Evolutionary conservation across 2,797 vertebrate species (phyloP), one percentile per base, ranked within the genome.

Genomic region (Nyctibius grandis): DNA sequence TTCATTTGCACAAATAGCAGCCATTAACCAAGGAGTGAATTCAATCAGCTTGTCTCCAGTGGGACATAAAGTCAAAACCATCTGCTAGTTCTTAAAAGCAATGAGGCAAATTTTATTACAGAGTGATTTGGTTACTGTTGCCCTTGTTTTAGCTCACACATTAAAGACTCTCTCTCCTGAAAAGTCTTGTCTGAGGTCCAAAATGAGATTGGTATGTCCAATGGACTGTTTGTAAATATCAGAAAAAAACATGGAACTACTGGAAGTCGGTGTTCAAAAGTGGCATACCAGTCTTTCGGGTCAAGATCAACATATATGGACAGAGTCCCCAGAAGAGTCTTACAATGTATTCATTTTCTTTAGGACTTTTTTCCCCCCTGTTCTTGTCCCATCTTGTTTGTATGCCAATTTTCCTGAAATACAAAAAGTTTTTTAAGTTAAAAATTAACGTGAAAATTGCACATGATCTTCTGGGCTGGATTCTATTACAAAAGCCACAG

Each of bases 51-150:
- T 95, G 92, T 95, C 95, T 96, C 96, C 91, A 93, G 33, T 93
- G 96, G 75, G 89, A 96, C 95, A 97, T 97, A 95, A 97, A 96
- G 95, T 83, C 90, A 92, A 95, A 96, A 97, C 95, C 96, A 96
- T 96, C 96, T 97, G 96, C 95, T 94, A 94, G 87, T 93, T 92
- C 95, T 96, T 95, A 95, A 96, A 96, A 94, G 96, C 75, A 96
- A 93, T 96, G 96, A 97, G 81, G 96, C 96, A 97, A 91, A 97
- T 94, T 96, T 95, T 96, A 96, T 97, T 97, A 95, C 73, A 53
- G 74, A 82, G 59, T 96, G 74, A 96, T 96, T 94, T 96, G 91
- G 92, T 96, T 96, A 93, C 77, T 70, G 29, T 91, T 96, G 93
- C 48, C 93, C 92, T 95, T 96, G 92, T 92, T 96, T 96, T 84